phyloP scores from a whole-genome alignment of 2,113 vertebrate species.

The Hiodon tergisus region DNA sequence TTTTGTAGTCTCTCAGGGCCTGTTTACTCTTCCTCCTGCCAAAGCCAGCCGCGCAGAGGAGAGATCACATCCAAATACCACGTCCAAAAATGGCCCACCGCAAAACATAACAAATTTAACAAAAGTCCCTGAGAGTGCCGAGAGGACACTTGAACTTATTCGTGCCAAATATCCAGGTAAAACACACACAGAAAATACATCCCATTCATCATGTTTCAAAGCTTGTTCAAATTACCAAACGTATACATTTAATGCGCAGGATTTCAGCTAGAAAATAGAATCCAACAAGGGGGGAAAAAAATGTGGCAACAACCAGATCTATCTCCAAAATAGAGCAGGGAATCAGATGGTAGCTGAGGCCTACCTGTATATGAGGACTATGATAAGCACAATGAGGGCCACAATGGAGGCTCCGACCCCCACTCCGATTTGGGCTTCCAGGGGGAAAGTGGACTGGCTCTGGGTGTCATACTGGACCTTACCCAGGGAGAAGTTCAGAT shows the following conservation, averaged over 20 bases:
- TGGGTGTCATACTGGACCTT: conserved; percentile 87
- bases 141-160: no score
- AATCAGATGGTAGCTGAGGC: no score
- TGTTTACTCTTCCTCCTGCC: conserved; percentile 95
- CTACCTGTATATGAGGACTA: neutral
- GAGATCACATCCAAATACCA: neutral
- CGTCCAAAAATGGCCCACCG: neutral
- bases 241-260: no score
- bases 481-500: conserved; percentile 83
- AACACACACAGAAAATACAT: neutral
- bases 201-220: neutral
- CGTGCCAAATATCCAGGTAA: no score
- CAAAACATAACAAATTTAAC: no score
- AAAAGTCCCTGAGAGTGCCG: neutral
- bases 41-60: conserved; percentile 13
- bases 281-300: no score
- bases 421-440: conserved; percentile 90
- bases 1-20: conserved; percentile 93
- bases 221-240: no score
- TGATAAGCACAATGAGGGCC: conserved; percentile 76
- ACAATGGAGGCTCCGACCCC: conserved; percentile 87
- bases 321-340: no score
- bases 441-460: conserved; percentile 78
- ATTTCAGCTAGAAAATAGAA: no score
- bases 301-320: no score